phyloP scores from a whole-genome alignment of 2,113 vertebrate genomes.

The Bos javanicus region DNA sequence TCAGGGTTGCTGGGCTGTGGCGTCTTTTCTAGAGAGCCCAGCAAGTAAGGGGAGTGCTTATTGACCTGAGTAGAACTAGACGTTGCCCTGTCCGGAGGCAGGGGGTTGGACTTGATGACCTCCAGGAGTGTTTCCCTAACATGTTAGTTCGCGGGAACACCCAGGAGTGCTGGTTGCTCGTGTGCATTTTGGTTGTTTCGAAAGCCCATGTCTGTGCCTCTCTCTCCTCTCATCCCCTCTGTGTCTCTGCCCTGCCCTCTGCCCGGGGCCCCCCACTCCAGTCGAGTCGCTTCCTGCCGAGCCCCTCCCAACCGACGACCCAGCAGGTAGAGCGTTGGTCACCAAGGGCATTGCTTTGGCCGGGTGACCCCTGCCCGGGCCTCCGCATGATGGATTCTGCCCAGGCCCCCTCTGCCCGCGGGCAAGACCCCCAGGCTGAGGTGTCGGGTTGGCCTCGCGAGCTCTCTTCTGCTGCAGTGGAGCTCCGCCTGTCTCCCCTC shows the following conservation, averaged over 20 bases:
- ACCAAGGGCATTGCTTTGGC: constrained; percentile 60
- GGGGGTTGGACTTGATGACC: not conserved
- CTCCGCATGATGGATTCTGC: constrained; percentile 33
- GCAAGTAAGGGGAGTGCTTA: not conserved
- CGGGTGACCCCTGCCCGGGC: not conserved
- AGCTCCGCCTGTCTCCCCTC: not conserved
- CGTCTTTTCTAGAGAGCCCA: not conserved
- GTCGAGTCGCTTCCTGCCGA: constrained; percentile 74
- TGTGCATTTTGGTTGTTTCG: constrained; percentile 33
- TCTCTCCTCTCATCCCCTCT: constrained; percentile 65
- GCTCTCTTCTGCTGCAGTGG: not conserved
- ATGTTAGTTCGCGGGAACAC: not conserved
- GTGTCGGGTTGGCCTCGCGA: not conserved
- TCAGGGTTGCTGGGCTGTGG: not conserved
- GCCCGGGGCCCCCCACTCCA: constrained; percentile 61
- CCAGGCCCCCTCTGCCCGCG: not conserved
- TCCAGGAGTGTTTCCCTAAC: not conserved
- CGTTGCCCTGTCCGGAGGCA: not conserved
- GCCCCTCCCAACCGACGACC: constrained; percentile 65
- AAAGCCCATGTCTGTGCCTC: constrained; percentile 58
- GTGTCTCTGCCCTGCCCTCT: constrained; percentile 44
- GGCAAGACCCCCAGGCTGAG: not conserved
- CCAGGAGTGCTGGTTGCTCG: constrained; percentile 26
- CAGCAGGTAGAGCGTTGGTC: constrained; percentile 75
- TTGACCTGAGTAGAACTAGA: not conserved